Evolutionary conservation across 37 sponge, comb jelly and placozoan species (phyloP), one percentile per base, ranked within the genome.

Genomic region (Dysidea cf. avara): DNA sequence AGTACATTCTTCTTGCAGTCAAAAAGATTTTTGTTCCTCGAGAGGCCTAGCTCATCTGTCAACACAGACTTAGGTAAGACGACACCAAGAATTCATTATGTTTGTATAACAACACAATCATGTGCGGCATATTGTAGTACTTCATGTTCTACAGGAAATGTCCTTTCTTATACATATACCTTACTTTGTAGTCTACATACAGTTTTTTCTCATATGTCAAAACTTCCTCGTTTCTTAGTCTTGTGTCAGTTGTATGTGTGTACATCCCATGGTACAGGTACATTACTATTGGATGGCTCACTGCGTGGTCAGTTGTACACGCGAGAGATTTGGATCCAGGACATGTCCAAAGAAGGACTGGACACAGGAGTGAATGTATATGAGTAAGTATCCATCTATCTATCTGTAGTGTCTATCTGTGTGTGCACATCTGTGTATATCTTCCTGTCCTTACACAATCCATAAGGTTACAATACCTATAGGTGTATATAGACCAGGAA

Each of bases 231-330:
- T n/a, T n/a, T n/a, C n/a, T n/a, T n/a, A n/a, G n/a, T n/a, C n/a
- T n/a, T n/a, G n/a, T n/a, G n/a, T n/a, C n/a, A n/a, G n/a, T n/a
- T n/a, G n/a, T n/a, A n/a, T n/a, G n/a, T n/a, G n/a, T n/a, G n/a
- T n/a, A n/a, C n/a, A n/a, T n/a, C n/a, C n/a, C n/a, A n/a, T 30
- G 80, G 75, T 20, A 12, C 22, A 70, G 85, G 85, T 7, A 33
- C 64, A 28, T 66, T 84, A 2, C 17, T 84, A 28, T 58, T 84
- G 50, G 85, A 68, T 33, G 37, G 31, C 6, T 18, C 39, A 4
- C 49, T 78, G 16, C n/a, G 37, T 31, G 78, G 85, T 1, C 76
- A 84, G 59, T 32, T 84, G 46, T 78, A 78, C 53, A 78, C 78
- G 26, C 39, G 49, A 20, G 59, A 68, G 61, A 55, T 84, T 32